Percentiles rank a stretch among this genome's conserved stretches.
Evolutionary conservation across 2,888 invertebrate species (phyloP).

Genomic region (Drosophila ustulata): DNA sequence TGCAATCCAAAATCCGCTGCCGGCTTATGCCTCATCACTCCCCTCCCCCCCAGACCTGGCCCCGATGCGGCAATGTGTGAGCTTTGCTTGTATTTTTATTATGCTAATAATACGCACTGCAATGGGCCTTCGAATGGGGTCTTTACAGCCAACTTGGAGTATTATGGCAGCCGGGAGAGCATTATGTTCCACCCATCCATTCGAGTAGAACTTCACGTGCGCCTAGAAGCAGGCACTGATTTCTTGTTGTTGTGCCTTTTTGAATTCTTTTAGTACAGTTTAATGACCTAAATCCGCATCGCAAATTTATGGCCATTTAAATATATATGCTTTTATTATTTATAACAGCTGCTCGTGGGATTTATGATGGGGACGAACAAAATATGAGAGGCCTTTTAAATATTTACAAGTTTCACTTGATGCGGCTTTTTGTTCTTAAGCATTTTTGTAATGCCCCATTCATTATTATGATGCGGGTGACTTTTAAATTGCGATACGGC

Average conservation of each 20-base stretch:
- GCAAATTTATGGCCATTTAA: constrained; percentile 78
- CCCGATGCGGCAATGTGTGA: not conserved
- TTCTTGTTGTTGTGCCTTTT: constrained; percentile 30
- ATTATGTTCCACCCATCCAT: constrained; percentile 25
- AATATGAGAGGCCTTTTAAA: constrained; percentile 53
- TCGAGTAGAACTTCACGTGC: constrained; percentile 35
- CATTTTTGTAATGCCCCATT: constrained; percentile 22
- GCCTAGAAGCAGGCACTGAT: constrained; percentile 80
- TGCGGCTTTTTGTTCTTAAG: constrained; percentile 12
- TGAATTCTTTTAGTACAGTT: constrained; percentile 70
- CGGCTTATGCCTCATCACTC: constrained; percentile 45
- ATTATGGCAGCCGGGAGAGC: constrained; percentile 45
- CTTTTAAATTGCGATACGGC: not conserved
- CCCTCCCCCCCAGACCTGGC: not conserved
- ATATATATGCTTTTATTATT: constrained; percentile 70
- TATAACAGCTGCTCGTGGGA: constrained; percentile 70
- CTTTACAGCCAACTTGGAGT: constrained; percentile 66
- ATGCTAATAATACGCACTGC: constrained; percentile 83
- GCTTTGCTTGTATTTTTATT: constrained; percentile 80
- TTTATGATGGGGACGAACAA: constrained; percentile 46
- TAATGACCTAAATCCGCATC: constrained; percentile 71
- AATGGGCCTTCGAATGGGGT: constrained; percentile 63
- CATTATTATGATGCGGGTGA: constrained; percentile 13
- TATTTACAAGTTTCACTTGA: constrained; percentile 52
- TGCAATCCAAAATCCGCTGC: constrained; percentile 41